phyloP scores from a whole-genome alignment of 2,113 vertebrate species.

The Thomomys bottae region DNA sequence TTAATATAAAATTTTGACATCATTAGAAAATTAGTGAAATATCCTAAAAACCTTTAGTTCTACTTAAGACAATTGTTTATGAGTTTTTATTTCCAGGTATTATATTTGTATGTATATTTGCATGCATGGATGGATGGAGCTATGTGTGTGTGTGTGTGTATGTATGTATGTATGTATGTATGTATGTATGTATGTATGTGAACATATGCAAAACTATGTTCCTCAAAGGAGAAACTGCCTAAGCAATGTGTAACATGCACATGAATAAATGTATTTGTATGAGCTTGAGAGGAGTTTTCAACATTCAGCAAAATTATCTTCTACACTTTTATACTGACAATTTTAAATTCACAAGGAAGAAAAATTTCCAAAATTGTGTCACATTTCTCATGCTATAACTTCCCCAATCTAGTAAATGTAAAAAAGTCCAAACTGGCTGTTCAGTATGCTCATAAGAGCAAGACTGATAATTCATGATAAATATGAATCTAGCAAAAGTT shows the following conservation, averaged over 20 bases:
- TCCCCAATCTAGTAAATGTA: constrained; percentile 31
- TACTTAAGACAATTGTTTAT: no score
- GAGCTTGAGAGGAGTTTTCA: constrained; percentile 30
- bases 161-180: background rate
- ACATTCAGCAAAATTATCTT: constrained; percentile 21
- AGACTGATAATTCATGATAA: constrained; percentile 40
- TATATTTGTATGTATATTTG: no score
- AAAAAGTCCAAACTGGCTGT: constrained; percentile 7
- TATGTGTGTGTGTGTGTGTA: background rate
- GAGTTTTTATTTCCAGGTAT: no score
- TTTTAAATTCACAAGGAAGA: background rate
- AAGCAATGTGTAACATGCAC: background rate
- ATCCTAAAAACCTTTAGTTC: constrained; percentile 47
- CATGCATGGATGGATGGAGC: no score
- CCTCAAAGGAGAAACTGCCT: constrained; percentile 9
- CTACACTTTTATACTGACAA: background rate
- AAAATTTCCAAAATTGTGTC: background rate
- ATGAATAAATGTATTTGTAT: constrained; percentile 37
- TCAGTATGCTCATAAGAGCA: constrained; percentile 32
- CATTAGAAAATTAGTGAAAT: constrained; percentile 51
- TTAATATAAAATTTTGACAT: constrained; percentile 76
- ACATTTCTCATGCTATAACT: constrained; percentile 29
- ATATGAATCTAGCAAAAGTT: background rate
- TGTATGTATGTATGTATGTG: background rate
- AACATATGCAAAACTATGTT: constrained; percentile 30